Evolutionary conservation across 2,888 invertebrate genomes (phyloP).

Genomic region (Cerastoderma edule): DNA sequence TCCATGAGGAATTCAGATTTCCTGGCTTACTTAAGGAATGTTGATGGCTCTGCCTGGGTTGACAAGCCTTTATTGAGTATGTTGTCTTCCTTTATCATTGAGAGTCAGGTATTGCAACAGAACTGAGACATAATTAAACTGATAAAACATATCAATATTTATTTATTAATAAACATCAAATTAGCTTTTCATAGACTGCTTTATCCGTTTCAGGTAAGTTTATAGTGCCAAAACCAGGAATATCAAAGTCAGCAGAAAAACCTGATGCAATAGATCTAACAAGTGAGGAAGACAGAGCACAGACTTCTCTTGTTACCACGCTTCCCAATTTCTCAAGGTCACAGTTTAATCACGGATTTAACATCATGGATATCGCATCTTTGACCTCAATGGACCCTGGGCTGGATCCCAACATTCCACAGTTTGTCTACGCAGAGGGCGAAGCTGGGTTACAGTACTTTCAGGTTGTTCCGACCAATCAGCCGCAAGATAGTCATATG

Average conservation of each 20-base stretch:
- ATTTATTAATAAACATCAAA: too few relatives aligned
- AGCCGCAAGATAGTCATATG: too few relatives aligned
- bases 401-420: conserved; percentile 12
- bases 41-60: too few relatives aligned
- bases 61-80: too few relatives aligned
- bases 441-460: conserved; percentile 4
- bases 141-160: too few relatives aligned
- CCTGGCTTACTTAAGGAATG: too few relatives aligned
- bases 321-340: conserved; percentile 31
- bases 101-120: too few relatives aligned
- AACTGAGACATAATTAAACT: too few relatives aligned
- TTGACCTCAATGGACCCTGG: conserved; percentile 11
- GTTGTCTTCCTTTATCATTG: too few relatives aligned
- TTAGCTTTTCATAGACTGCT: neutral
- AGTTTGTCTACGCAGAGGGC: conserved; percentile 7
- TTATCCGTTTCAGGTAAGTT: conserved; percentile 1
- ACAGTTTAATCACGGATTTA: conserved; percentile 24
- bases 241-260: neutral
- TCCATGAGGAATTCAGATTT: too few relatives aligned
- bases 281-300: conserved; percentile 34
- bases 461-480: conserved; percentile 2
- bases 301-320: conserved; percentile 4
- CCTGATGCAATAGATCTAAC: conserved; percentile 32
- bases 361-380: conserved; percentile 37
- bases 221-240: neutral